Conservation (phyloP, 2,797 vertebrate genomes). For the Gymnoscopelus braueri region DNA sequence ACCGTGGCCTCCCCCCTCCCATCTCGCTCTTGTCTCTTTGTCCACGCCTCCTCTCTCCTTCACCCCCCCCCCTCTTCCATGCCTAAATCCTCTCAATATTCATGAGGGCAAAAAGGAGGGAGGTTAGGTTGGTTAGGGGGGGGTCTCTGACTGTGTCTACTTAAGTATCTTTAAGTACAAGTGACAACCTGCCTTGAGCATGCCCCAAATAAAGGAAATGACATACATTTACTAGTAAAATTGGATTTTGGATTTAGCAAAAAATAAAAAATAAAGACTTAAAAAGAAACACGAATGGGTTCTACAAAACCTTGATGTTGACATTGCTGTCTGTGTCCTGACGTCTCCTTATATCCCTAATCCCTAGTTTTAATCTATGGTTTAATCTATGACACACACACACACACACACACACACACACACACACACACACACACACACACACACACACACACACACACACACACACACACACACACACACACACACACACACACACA, state of each 20-base stretch:
- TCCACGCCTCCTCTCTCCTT: slow-evolving; percentile 51
- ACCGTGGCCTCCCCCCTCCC: slow-evolving; percentile 54
- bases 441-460: background rate
- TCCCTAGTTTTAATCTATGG: slow-evolving; percentile 52
- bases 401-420: background rate
- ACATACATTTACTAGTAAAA: background rate
- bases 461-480: slow-evolving; percentile 12
- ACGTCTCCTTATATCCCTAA: slow-evolving; percentile 47
- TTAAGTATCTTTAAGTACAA: background rate
- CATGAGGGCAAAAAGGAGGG: slow-evolving; percentile 54
- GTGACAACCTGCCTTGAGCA: no score
- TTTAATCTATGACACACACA: slow-evolving; percentile 15
- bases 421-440: no score
- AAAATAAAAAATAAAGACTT: background rate
- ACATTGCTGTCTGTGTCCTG: slow-evolving; percentile 15
- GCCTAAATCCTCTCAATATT: slow-evolving; percentile 68
- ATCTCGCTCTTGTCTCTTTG: slow-evolving; percentile 12
- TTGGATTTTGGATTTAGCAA: background rate
- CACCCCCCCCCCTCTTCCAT: slow-evolving; percentile 34
- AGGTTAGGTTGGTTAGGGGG: slow-evolving; percentile 26
- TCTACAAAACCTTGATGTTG: background rate
- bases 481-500: background rate
- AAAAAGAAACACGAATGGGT: background rate
- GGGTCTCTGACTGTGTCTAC: slow-evolving; percentile 30
- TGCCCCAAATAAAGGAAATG: background rate